phyloP scores from a whole-genome alignment of 2,888 invertebrate genomes.

The Sialis fuliginosa region DNA sequence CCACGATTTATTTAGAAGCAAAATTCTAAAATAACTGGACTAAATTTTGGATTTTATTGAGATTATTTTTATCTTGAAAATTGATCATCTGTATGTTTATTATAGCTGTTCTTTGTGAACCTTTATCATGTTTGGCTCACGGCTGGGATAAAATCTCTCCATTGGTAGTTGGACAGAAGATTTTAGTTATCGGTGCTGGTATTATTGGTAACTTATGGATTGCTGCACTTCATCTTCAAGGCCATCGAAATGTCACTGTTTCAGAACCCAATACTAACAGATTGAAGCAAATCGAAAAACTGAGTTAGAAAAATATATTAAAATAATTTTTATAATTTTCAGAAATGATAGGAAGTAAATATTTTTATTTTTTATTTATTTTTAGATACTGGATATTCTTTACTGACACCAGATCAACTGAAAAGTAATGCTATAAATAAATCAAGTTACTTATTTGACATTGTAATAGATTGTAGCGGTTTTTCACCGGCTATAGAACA shows the following conservation, averaged over 20 bases:
- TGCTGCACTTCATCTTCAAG: constrained; percentile 43
- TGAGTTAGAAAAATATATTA: constrained; percentile 23
- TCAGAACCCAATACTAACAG: constrained; percentile 41
- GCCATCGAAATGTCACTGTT: constrained; percentile 48
- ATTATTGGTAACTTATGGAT: constrained; percentile 58
- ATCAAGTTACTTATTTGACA: constrained; percentile 33
- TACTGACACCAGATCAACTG: constrained; percentile 35
- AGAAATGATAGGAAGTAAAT: no score
- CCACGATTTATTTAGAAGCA: no score
- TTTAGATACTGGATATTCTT: constrained; percentile 40
- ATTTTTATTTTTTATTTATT: constrained; percentile 8
- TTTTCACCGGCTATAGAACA: constrained; percentile 49
- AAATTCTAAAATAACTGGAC: no score
- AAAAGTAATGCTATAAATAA: constrained; percentile 20
- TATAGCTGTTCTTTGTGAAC: constrained; percentile 47
- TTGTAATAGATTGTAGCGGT: constrained; percentile 58
- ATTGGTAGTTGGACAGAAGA: constrained; percentile 37
- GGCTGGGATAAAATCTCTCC: constrained; percentile 46
- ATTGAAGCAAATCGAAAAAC: constrained; percentile 29
- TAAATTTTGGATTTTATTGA: no score
- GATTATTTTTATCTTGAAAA: no score
- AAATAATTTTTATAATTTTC: no score
- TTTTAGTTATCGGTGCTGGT: constrained; percentile 50
- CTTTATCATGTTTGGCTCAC: constrained; percentile 50
- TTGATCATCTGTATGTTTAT: constrained; percentile 1